Conservation (phyloP, 2,888 invertebrate species). For the Hecatera dysodea region DNA sequence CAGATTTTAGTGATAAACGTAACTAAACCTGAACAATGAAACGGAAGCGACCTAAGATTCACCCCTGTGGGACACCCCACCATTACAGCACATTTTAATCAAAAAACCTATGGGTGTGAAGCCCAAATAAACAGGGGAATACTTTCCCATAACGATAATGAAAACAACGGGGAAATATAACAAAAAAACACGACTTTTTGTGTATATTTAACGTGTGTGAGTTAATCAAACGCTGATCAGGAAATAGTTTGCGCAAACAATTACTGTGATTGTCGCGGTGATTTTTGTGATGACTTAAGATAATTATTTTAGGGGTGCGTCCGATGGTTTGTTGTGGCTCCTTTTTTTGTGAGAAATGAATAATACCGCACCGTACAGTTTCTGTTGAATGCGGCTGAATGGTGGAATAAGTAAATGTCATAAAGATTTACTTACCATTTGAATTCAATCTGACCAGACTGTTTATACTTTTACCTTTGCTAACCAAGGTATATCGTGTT, state of each 20-base stretch:
- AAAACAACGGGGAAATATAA: conserved; percentile 82
- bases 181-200: conserved; percentile 80
- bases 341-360: not conserved
- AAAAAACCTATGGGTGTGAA: conserved; percentile 89
- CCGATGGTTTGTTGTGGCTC: conserved; percentile 45
- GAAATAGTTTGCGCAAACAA: conserved; percentile 85
- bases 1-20: conserved; percentile 68
- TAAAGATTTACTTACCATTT: not conserved
- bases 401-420: not conserved
- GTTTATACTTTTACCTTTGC: not conserved
- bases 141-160: conserved; percentile 90
- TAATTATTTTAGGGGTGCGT: conserved; percentile 75
- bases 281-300: conserved; percentile 77
- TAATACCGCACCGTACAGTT: not conserved
- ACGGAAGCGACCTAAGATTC: conserved; percentile 81
- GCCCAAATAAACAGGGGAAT: conserved; percentile 86
- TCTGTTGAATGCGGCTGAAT: not conserved
- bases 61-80: conserved; percentile 86
- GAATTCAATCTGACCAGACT: too few species aligned
- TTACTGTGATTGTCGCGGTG: conserved; percentile 77
- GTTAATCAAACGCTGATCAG: conserved; percentile 84
- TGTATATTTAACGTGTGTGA: conserved; percentile 78
- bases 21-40: conserved; percentile 72
- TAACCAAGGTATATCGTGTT: not conserved
- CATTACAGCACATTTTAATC: conserved; percentile 87